Evolutionary conservation across 2,888 invertebrate genomes (phyloP), one percentile per base, ranked within the genome.

Genomic region (Polydrusus pterygomalis): DNA sequence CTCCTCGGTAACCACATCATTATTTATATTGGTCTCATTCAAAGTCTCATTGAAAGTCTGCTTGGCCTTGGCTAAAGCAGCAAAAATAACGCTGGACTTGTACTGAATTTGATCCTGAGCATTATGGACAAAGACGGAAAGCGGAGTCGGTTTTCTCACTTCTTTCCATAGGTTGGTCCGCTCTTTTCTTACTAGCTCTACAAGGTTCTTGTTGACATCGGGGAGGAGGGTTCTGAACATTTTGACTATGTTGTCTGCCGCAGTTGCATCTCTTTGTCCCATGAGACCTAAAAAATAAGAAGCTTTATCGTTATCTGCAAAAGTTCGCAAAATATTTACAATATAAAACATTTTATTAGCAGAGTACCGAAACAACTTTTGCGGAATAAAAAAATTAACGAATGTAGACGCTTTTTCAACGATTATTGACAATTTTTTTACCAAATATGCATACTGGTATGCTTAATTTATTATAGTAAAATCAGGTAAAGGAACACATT

Each of bases 61-160:
- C 70, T 87, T 86, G 30, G 89, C 87, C 82, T 89, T 90, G 2
- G 87, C 84, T 79, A 91, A 82, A 9, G 89, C 87, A 1, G 89
- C 87, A 68, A 87, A 84, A 68, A 90, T 87, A 54, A 90, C 81
- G 43, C 86, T 85, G 0, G 90, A 89, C 80, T 89, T 88, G 64
- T 89, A 89, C 60, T 83, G 81, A 2, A 84, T 80, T 84, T 85
- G 79, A 83, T 87, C 83, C 13, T 83, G 79, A 15, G 81, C 73
- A 72, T 85, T 83, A 68, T 90, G 89, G 0, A 91, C 89, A 77
- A 86, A 90, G 11, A 92, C 90, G 0, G 92, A 91, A 88, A 92
- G 88, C 0, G 92, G 92, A 71, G 89, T 90, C 0, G 91, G 89
- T 43, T 87, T 88, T 0, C 86, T 58, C 40, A 90, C 91, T 82